A percentile compares a stretch with the other conserved stretches of the same genome.
These are phyloP conservation scores for Crenichthys baileyi DNA, from an alignment of 2,797 vertebrate genomes.

Conservation along the genomic window DNA sequence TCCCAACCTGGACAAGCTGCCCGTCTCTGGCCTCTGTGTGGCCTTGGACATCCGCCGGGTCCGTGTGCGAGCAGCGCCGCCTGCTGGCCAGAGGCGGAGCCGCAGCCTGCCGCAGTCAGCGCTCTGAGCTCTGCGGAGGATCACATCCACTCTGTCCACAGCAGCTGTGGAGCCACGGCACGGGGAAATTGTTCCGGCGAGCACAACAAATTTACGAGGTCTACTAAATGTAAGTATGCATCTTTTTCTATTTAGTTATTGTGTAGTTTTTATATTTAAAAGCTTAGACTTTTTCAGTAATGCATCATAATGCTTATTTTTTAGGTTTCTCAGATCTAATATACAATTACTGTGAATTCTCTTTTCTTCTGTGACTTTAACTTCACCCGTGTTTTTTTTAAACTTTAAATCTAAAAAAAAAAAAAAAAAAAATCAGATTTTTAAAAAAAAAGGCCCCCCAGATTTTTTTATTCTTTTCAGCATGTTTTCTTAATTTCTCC, in stretches of 20 bases:
- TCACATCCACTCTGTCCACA: background rate
- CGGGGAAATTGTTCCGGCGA: background rate
- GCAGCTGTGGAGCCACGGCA: background rate
- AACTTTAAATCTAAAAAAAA: too few species aligned
- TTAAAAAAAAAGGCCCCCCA: background rate
- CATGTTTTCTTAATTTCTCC: background rate
- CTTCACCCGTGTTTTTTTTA: too few species aligned
- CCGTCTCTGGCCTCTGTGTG: slow-evolving; percentile 24
- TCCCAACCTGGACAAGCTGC: background rate
- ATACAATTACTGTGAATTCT: background rate
- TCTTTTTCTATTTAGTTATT: background rate
- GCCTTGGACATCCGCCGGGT: slow-evolving; percentile 19
- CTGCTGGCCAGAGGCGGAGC: slow-evolving; percentile 45
- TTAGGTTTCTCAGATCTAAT: background rate
- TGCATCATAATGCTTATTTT: background rate
- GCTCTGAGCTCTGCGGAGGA: background rate
- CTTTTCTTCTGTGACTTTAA: background rate
- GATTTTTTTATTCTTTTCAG: background rate
- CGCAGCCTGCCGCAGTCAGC: slow-evolving; percentile 21
- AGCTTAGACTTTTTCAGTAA: background rate
- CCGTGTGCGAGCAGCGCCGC: slow-evolving; percentile 70
- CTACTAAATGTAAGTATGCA: background rate
- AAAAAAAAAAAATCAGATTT: too few species aligned
- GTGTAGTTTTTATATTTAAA: background rate
- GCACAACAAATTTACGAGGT: background rate